A percentile compares a stretch with the other conserved stretches of the same genome.
Evolutionary conservation across 2,797 vertebrate genomes (phyloP).

Genomic region (Acrocephalus scirpaceus): DNA sequence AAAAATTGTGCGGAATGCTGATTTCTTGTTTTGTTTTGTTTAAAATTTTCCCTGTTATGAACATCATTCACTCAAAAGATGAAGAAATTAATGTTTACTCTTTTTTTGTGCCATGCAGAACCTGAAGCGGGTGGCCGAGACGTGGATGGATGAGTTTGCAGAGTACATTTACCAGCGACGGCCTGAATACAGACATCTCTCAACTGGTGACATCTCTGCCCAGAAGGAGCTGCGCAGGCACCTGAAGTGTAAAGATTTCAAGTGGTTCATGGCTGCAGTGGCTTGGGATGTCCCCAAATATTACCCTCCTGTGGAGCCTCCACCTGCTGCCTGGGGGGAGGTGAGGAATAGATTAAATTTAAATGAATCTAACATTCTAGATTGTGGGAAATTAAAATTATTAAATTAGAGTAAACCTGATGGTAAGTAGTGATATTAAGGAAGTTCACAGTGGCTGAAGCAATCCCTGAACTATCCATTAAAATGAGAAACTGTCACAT

Average conservation of each 20-base stretch:
- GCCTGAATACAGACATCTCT: conserved; percentile 89
- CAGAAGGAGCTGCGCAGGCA: conserved; percentile 88
- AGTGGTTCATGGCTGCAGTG: conserved; percentile 89
- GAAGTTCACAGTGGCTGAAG: background rate
- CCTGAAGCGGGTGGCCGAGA: conserved; percentile 89
- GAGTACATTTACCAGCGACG: conserved; percentile 89
- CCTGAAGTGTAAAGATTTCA: conserved; percentile 90
- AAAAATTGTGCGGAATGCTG: background rate
- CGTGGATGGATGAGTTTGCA: conserved; percentile 91
- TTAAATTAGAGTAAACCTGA: background rate
- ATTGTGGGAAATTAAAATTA: background rate
- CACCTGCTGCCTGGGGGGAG: conserved; percentile 88
- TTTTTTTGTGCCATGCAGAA: conserved; percentile 76
- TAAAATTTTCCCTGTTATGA: background rate
- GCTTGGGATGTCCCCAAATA: conserved; percentile 90
- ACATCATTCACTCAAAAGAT: background rate
- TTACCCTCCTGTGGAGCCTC: conserved; percentile 89
- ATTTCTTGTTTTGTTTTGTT: background rate
- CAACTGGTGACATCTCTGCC: conserved; percentile 86
- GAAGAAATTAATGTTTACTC: background rate
- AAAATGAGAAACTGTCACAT: background rate
- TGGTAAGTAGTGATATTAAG: background rate
- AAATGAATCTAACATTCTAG: background rate
- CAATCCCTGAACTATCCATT: background rate
- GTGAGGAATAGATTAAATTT: conserved; percentile 69